These are phyloP conservation scores for Meteorus cinctellus DNA, from an alignment of 2,888 invertebrate genomes.

Conservation along the genomic window DNA sequence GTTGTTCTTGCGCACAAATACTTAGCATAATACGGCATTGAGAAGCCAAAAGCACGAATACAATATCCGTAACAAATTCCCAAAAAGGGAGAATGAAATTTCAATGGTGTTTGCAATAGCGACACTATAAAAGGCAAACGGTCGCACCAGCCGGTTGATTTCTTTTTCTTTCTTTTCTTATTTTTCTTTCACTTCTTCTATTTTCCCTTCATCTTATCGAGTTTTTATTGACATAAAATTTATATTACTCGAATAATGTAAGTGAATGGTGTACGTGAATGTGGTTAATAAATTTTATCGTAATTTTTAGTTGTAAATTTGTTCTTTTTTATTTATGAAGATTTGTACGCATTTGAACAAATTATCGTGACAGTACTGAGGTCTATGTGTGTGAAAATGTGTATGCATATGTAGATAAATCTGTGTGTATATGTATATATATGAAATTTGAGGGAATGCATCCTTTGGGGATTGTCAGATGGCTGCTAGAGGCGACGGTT, in stretches of 20 bases:
- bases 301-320: not conserved
- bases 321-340: not conserved
- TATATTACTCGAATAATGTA: not conserved
- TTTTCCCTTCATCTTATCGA: not conserved
- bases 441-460: slow-evolving; percentile 27
- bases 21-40: slow-evolving; percentile 33
- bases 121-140: not conserved
- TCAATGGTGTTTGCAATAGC: not conserved
- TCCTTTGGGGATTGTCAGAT: slow-evolving; percentile 26
- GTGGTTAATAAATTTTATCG: not conserved
- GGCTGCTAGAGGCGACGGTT: slow-evolving; percentile 29
- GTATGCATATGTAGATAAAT: not conserved
- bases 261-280: not conserved
- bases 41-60: slow-evolving; percentile 17
- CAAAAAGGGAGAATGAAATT: not conserved
- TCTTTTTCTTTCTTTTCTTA: not conserved
- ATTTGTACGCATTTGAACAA: not conserved
- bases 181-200: not conserved
- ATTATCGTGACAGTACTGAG: not conserved
- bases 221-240: not conserved
- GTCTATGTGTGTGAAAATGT: not conserved
- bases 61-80: not conserved
- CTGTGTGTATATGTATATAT: not conserved
- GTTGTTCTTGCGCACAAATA: not conserved
- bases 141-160: not conserved